phyloP scores from a whole-genome alignment of 1,140 invertebrate genomes.

The Tribolium castaneum region DNA sequence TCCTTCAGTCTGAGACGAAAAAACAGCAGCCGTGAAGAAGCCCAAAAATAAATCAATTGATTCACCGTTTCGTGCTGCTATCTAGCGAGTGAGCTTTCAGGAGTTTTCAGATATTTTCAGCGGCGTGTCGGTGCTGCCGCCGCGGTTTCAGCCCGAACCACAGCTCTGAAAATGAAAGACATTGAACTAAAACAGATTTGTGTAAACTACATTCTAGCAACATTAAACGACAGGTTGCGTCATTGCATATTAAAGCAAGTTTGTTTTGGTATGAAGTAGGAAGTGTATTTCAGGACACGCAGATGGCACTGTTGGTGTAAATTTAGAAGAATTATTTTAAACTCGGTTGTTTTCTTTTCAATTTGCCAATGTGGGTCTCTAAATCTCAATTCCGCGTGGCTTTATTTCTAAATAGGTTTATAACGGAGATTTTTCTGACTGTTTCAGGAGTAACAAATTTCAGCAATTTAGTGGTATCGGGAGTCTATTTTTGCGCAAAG shows the following conservation, averaged over 20 bases:
- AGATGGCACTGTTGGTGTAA: constrained; percentile 24
- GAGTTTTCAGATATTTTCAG: background rate
- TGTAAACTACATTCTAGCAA: constrained; percentile 3
- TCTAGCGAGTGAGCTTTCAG: constrained; percentile 14
- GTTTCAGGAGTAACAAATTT: constrained; percentile 29
- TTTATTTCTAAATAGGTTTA: constrained; percentile 24
- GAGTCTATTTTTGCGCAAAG: constrained; percentile 41
- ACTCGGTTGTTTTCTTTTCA: constrained; percentile 8
- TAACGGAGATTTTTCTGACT: constrained; percentile 14
- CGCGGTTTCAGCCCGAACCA: constrained; percentile 8
- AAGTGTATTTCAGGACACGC: constrained; percentile 27
- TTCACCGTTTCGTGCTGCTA: background rate
- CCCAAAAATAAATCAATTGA: constrained; percentile 6
- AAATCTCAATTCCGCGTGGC: background rate
- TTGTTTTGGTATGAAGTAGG: constrained; percentile 30
- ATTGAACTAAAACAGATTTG: constrained; percentile 30
- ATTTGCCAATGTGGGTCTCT: constrained; percentile 13
- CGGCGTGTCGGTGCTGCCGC: constrained; percentile 33
- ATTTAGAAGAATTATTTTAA: constrained; percentile 20
- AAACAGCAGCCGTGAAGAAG: background rate
- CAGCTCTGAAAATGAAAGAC: constrained; percentile 7
- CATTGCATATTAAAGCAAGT: constrained; percentile 15
- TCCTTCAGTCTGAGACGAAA: constrained; percentile 12
- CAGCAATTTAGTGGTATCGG: constrained; percentile 33
- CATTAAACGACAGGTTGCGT: constrained; percentile 21